Evolutionary conservation across 64 coral and sea anemone species (phyloP), one percentile per base, ranked within the genome.

Genomic region (Dendrophyllia cribrosa): DNA sequence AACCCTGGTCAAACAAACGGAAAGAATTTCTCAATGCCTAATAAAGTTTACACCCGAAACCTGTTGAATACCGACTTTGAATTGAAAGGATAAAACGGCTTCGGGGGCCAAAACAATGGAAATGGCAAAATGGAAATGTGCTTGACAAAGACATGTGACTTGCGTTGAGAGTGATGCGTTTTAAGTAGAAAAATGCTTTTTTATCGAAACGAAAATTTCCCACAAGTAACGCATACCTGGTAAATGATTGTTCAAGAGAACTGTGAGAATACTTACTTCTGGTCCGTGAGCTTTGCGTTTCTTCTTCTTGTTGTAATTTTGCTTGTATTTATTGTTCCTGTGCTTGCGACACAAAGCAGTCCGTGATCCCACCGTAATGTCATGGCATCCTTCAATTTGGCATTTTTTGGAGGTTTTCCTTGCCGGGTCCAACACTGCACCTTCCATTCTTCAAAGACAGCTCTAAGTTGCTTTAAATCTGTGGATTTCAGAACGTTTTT

Each of bases 221-320:
- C 78, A n/a, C 61, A 51, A 67, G 58, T 9, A 23, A 50, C 50
- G 25, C 14, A 44, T 5, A 68, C 3, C 50, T 9, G 43, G 50
- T 14, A 50, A 80, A 13, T 23, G 44, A 68, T 84, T 6, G 10
- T 16, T 15, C 11, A 20, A 51, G 10, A 22, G 51, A 55, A 11
- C n/a, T 4, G 20, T 5, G 12, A 49, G 8, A 0, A 19, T 85
- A 76, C 91, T 46, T 86, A 96, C 97, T 70, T 96, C 94, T 10
- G 80, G 64, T 22, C 94, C 94, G 10, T 90, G 93, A 47, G 97
- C 91, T 64, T 93, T 93, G 5, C 88, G 87, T 45, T 75, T 75
- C 82, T 96, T 99, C 88, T 96, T 99, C 91, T 96, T 99, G 70
- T 99, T 99, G 62, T 99, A 99, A 90, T 93, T 99, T 88, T 99